Evolutionary conservation across 2,797 vertebrate genomes (phyloP), one percentile per base, ranked within the genome.

Genomic region (Chromobotia macracanthus): DNA sequence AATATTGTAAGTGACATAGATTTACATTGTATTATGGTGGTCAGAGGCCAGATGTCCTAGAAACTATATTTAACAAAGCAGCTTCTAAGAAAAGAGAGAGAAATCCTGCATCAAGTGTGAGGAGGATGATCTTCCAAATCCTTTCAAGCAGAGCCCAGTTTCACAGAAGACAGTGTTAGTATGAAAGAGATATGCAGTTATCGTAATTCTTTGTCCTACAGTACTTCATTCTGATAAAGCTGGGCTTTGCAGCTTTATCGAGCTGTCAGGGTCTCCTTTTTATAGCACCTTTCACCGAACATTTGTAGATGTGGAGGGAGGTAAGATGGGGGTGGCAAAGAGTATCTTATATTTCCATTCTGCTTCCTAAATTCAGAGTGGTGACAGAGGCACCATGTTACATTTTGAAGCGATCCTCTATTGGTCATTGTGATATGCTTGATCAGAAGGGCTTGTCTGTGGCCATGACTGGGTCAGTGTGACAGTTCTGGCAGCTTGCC

Each of bases 341-440:
- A 89, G 82, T 81, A 87, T 89, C 91, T 90, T 90, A 87, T 87
- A 87, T 84, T 90, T 88, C 90, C 86, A 88, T 90, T 93, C 83
- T 88, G 83, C 86, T 84, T 83, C 86, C 88, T 90, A 92, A 91
- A 82, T 60, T 66, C 60, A 78, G 74, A 80, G 75, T 87, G 77
- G 74, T 86, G 88, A 88, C 87, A 89, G 85, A 87, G 88, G 87
- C 82, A 81, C 83, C 79, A 80, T 35, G 9, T 46, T 80, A 28
- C 12, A 38, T 61, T 58, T 74, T 60, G 23, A 56, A 69, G 31
- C 41, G 60, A 72, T 72, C 58, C 51, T 10, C n/a, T 48, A 79
- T 53, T 67, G 38, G 63, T 38, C 51, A 82, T 56, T 72, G 25
- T 72, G 28, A 68, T 50, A 38, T 13, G 21, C 8, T 23, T 10